Percentiles rank a stretch among this genome's conserved stretches.
phyloP scores from a whole-genome alignment of 2,113 vertebrate genomes.

The Rattus norvegicus region GRCr8 NC_086019.1:36228501-36229000 shows the following conservation, averaged over 20 bases:
- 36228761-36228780: neutral
- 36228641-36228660: neutral
- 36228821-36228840: neutral
- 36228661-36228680: neutral
- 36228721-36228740: neutral
- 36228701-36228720: accelerated
- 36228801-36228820: neutral
- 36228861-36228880: neutral
- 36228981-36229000: neutral
- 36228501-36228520: accelerated
- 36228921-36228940: neutral
- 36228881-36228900: neutral
- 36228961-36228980: neutral
- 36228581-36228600: accelerated
- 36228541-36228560: neutral
- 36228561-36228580: neutral
- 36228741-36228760: neutral
- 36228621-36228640: no score
- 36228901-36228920: neutral
- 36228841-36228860: neutral
- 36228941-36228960: neutral
- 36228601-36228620: neutral
- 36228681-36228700: accelerated
- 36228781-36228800: no score
- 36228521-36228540: neutral